Base-by-base conservation (phyloP, 2,797 vertebrate species). In the Huso huso region DNA sequence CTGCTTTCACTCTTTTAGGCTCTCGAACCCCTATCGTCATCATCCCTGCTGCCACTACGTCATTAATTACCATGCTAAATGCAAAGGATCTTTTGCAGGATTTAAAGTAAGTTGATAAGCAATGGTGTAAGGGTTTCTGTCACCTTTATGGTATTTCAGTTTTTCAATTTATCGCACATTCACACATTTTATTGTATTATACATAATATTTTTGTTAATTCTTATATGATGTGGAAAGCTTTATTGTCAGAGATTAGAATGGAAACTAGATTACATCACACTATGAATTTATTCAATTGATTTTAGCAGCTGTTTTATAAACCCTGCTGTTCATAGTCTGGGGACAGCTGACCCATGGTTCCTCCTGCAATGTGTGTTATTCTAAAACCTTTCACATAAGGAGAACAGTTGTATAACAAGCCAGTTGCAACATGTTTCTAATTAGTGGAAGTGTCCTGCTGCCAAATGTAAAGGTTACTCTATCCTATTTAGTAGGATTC, bases 51-150 rank as follows among this genome's bases (percentile, higher is more conserved):
- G 95, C 95, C 72, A 96, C 97, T 49, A 99, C 97, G 37, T 98
- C 97, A 68, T 89, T 99, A 82, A 93, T 99, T 86, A 99, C 96
- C 1, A 99, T 99, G 97, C 94, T 99, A 69, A 99, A 99, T 71
- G 93, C 95, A 50, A 99, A 99, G 82, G 97, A 99, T 72, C 97
- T 99, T 63, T 82, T 99, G 62, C 97, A 99, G 81, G 97, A 99
- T 84, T 86, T 99, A 3, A 98, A 97, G 97, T 99, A 86, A 87
- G 92, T 86, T n/a, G 23, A 37, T 37, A 37, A 37, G 2, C 23
- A 37, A 37, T 37, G 23, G 23, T 37, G 23, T 37, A 37, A 37
- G 4, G 23, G 23, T 37, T 37, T 37, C 23, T 37, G 23, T 37
- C 23, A 37, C 23, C 23, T 37, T 37, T 37, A 37, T 37, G 23